A percentile compares a stretch with the other conserved stretches of the same genome.
These are phyloP conservation scores for Catocala nupta DNA, from an alignment of 2,888 invertebrate species.

Conservation along the genomic window DNA sequence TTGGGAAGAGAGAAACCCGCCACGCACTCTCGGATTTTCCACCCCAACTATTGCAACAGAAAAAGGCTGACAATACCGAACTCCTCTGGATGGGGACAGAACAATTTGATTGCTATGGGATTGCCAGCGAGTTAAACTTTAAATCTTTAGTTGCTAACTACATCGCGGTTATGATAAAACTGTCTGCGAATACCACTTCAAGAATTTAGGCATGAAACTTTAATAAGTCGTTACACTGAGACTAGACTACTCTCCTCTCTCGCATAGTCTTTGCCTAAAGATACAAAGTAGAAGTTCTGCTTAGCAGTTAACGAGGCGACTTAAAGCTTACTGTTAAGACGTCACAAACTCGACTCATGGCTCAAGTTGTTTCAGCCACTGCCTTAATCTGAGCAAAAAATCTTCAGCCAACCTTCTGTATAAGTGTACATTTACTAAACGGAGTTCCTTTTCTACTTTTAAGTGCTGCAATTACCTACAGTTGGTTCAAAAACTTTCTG, in stretches of 20 bases:
- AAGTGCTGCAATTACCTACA: too few species aligned
- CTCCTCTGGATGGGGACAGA: too few species aligned
- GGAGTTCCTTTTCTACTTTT: background rate
- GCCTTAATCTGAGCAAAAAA: conserved; percentile 20
- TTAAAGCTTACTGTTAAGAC: conserved; percentile 25
- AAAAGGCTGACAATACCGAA: too few species aligned
- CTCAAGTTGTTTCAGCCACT: conserved; percentile 16
- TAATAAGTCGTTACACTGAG: background rate
- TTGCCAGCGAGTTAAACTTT: too few species aligned
- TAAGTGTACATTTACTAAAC: conserved; percentile 5
- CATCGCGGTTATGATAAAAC: too few species aligned
- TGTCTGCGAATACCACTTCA: too few species aligned
- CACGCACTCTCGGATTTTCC: too few species aligned
- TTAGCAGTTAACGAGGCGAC: conserved; percentile 29
- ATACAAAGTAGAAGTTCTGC: conserved; percentile 26
- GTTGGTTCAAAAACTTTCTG: background rate
- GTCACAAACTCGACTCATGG: conserved; percentile 16
- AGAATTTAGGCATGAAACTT: too few species aligned
- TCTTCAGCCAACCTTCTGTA: conserved; percentile 4
- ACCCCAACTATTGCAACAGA: too few species aligned
- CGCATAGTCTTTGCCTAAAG: conserved; percentile 15
- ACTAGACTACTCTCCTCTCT: background rate
- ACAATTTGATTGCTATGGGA: too few species aligned
- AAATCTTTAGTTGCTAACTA: too few species aligned
- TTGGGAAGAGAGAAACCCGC: too few species aligned